phyloP scores from a whole-genome alignment of 2,113 vertebrate species.

The Phalacrocorax pelagicus region DNA sequence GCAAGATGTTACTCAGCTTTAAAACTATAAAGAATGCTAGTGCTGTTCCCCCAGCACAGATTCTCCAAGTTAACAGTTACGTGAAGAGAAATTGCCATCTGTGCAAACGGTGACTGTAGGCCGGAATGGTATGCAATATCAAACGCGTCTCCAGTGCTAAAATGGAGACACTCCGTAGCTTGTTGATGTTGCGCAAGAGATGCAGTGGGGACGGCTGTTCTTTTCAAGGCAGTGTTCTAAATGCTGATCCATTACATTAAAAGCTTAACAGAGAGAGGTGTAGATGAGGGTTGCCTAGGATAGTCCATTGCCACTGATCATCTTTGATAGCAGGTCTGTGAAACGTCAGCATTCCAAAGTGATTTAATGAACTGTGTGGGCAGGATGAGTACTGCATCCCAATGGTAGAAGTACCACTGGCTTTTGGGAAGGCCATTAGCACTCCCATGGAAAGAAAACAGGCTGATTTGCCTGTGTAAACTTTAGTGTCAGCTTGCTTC shows the following conservation, averaged over 20 bases:
- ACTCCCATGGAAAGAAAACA: neutral
- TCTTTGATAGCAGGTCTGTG: neutral
- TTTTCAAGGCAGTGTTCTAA: neutral
- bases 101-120: neutral
- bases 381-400: neutral
- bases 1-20: neutral
- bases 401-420: neutral
- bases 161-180: neutral
- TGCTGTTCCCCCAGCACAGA: neutral
- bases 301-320: neutral
- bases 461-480: neutral
- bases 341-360: neutral
- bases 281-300: neutral
- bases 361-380: neutral
- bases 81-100: neutral
- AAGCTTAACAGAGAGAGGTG: neutral
- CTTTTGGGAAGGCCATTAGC: neutral
- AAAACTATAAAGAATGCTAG: neutral
- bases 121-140: neutral
- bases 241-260: neutral
- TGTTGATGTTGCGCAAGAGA: neutral
- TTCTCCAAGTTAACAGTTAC: neutral
- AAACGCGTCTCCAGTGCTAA: accelerated
- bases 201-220: accelerated
- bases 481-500: neutral